phyloP scores from a whole-genome alignment of 2,888 invertebrate species.

The Pandemis corylana region DNA sequence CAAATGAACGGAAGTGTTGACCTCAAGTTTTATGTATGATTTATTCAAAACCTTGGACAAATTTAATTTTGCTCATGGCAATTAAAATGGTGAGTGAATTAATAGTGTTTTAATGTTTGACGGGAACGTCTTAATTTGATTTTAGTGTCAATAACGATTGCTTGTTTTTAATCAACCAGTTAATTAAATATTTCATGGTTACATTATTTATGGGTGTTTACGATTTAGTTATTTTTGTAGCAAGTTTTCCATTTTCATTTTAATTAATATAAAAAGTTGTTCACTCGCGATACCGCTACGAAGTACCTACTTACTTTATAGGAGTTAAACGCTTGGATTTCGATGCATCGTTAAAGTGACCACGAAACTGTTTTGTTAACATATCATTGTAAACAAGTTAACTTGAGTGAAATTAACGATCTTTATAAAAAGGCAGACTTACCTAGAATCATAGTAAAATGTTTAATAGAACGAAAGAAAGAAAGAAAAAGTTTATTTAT shows the following conservation, averaged over 20 bases:
- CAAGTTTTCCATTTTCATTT: background rate
- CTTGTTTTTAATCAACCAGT: constrained; percentile 19
- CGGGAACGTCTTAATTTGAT: constrained; percentile 34
- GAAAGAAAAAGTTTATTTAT: too few relatives aligned
- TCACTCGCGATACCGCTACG: background rate
- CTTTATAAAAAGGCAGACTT: background rate
- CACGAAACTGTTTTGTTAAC: background rate
- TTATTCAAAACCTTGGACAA: constrained; percentile 83
- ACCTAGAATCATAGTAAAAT: too few relatives aligned
- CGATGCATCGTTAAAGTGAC: background rate
- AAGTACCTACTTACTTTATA: background rate
- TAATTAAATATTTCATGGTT: constrained; percentile 22
- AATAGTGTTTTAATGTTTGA: constrained; percentile 45
- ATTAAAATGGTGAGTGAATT: constrained; percentile 79
- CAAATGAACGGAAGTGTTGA: constrained; percentile 76
- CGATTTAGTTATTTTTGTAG: background rate
- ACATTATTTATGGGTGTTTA: constrained; percentile 28
- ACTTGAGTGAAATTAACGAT: background rate
- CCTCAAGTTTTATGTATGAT: constrained; percentile 83
- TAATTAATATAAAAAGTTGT: background rate
- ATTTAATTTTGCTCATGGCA: constrained; percentile 82
- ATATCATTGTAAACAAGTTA: background rate
- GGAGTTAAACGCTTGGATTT: background rate
- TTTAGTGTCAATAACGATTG: constrained; percentile 30
- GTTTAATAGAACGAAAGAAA: too few relatives aligned